Conservation (phyloP, 2,888 invertebrate species). For the Theretra japonica region DNA sequence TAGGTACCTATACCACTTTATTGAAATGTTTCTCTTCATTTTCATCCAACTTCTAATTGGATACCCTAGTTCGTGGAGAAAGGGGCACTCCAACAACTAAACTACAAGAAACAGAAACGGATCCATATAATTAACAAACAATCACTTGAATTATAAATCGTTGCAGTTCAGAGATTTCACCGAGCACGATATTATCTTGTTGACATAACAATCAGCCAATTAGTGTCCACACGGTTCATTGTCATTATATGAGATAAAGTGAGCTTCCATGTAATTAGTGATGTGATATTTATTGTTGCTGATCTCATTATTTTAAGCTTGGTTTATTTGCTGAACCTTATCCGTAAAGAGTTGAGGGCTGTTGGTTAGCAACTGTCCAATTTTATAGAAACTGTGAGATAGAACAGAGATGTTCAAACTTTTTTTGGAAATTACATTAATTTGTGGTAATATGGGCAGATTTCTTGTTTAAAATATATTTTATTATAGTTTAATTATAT, state of each 20-base stretch:
- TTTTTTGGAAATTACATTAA: too few species aligned
- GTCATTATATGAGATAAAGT: constrained; percentile 23
- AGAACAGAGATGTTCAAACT: too few species aligned
- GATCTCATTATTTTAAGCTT: constrained; percentile 1
- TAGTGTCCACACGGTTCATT: constrained; percentile 41
- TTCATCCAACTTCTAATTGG: background rate
- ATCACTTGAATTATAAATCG: constrained; percentile 34
- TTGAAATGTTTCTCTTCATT: too few species aligned
- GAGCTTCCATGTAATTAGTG: constrained; percentile 10
- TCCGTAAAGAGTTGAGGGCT: background rate
- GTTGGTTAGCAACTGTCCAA: too few species aligned
- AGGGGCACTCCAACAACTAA: background rate
- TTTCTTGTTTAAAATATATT: too few species aligned
- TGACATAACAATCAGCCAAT: constrained; percentile 69
- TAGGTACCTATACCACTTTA: too few species aligned
- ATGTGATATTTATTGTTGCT: constrained; percentile 9
- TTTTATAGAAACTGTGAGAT: too few species aligned
- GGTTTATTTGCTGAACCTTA: background rate
- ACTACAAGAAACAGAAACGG: constrained; percentile 15
- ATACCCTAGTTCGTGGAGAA: background rate
- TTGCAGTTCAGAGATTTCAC: constrained; percentile 31
- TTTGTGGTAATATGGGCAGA: too few species aligned
- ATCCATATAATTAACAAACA: constrained; percentile 16
- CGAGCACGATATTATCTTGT: constrained; percentile 54
- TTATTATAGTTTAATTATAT: too few species aligned